Evolutionary conservation across 1,140 invertebrate species (phyloP).

Genomic region (Ctenoplectra terminalis): DNA sequence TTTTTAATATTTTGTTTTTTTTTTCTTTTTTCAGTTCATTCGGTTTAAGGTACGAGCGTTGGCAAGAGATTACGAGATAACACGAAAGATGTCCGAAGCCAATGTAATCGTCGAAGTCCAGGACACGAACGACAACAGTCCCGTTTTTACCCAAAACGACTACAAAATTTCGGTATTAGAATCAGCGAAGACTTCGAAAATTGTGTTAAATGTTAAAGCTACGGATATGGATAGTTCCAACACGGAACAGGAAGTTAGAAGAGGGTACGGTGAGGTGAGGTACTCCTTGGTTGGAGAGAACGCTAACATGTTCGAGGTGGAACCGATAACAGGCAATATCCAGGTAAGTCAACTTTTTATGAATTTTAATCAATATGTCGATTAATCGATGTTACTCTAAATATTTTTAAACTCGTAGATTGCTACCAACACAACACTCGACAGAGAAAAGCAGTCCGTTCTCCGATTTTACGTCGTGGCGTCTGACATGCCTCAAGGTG

Average conservation of each 20-base stretch:
- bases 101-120: slow-evolving; percentile 88
- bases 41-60: slow-evolving; percentile 89
- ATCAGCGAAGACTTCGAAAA: slow-evolving; percentile 87
- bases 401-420: slow-evolving; percentile 78
- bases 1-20: not conserved
- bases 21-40: slow-evolving; percentile 80
- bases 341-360: slow-evolving; percentile 76
- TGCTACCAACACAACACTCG: slow-evolving; percentile 87
- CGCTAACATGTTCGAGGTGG: slow-evolving; percentile 88
- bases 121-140: slow-evolving; percentile 92
- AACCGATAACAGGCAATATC: slow-evolving; percentile 87
- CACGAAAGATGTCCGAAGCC: slow-evolving; percentile 86
- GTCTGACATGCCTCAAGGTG: slow-evolving; percentile 87
- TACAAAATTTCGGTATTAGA: slow-evolving; percentile 89
- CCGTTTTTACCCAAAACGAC: slow-evolving; percentile 87
- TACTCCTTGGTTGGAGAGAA: slow-evolving; percentile 89
- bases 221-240: slow-evolving; percentile 87
- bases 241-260: slow-evolving; percentile 84
- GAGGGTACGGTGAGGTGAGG: slow-evolving; percentile 87
- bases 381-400: not conserved
- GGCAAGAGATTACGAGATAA: slow-evolving; percentile 86
- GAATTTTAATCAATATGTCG: not conserved
- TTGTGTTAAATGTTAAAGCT: slow-evolving; percentile 88
- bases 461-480: slow-evolving; percentile 89
- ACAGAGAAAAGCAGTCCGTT: slow-evolving; percentile 89